Percentiles rank a stretch among this genome's conserved stretches.
Evolutionary conservation across 1,140 invertebrate species (phyloP).

Genomic region (Stratiolaelaps scimitus): DNA sequence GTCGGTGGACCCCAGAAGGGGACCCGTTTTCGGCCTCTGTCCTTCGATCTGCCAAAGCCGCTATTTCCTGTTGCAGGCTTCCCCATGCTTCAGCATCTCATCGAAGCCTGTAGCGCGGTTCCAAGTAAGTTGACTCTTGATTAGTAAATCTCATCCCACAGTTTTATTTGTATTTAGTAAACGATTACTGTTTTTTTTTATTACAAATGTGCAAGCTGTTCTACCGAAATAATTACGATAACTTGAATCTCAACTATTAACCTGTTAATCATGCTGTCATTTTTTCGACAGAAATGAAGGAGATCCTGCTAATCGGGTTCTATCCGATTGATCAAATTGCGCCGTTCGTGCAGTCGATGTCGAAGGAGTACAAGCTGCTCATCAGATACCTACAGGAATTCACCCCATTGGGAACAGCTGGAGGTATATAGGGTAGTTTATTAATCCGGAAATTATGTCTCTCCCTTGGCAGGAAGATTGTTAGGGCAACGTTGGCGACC

Average conservation of each 20-base stretch:
- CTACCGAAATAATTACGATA: neutral
- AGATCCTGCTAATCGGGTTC: constrained; percentile 87
- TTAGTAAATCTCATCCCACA: neutral
- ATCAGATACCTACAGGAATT: constrained; percentile 88
- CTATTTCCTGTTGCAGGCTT: constrained; percentile 90
- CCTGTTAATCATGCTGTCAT: too few species aligned
- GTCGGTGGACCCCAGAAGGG: constrained; percentile 57
- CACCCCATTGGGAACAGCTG: constrained; percentile 81
- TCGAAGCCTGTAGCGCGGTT: constrained; percentile 74
- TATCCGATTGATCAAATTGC: constrained; percentile 66
- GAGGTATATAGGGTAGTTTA: constrained; percentile 47
- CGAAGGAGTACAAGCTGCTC: constrained; percentile 61
- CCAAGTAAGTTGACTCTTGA: constrained; percentile 26
- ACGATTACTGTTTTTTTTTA: constrained; percentile 28
- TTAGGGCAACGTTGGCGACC: too few species aligned
- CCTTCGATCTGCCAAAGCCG: constrained; percentile 89
- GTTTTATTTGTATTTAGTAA: constrained; percentile 2
- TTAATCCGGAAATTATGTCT: too few species aligned
- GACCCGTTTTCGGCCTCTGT: constrained; percentile 88
- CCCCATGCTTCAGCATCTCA: constrained; percentile 89
- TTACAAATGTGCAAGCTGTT: constrained; percentile 40
- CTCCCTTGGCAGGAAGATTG: too few species aligned
- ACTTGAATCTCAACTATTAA: constrained; percentile 36
- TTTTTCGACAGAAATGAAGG: constrained; percentile 53
- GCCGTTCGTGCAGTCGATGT: constrained; percentile 71